Evolutionary conservation across 2,797 vertebrate genomes (phyloP), one percentile per base, ranked within the genome.

Genomic region (Sebastes wilsoni): DNA sequence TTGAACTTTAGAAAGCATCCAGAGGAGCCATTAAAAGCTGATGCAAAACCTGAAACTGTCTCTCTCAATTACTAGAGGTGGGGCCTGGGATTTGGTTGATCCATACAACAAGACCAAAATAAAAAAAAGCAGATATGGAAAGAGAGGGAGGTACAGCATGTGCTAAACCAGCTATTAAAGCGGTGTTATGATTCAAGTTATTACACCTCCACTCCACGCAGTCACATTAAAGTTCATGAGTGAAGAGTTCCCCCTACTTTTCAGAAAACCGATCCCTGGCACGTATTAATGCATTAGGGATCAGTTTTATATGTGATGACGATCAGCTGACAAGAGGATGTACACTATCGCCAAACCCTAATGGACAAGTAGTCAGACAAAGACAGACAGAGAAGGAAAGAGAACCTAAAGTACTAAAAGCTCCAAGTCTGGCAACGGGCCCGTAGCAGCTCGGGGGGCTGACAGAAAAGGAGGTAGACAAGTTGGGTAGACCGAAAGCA

Each of bases 401-500:
- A 84, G 42, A 79, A 77, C 76, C 65, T 49, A 56, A 55, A 83
- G 76, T 38, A 83, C 79, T 81, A 89, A 89, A 87, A 86, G 65
- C 77, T 82, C 66, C 16, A 71, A 59, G 58, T 72, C 72, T 92
- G 89, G 88, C 87, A 86, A 8, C 7, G 8, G 46, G 84, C 89
- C 91, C 62, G 76, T 18, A 55, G 80, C 89, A 93, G 88, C 87
- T 8, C 88, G 82, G 82, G 77, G 86, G 87, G 75, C 84, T 86
- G 89, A 92, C 87, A 87, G 87, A 88, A 88, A 88, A 89, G 84
- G 78, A 87, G 83, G 90, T 86, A 87, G 90, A 93, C 87, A 90
- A 77, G 92, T 88, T 86, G 87, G 88, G 90, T 83, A 89, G 91
- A 88, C 87, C 77, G 52, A 93, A 88, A 90, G 89, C 90, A 93